Evolutionary conservation across 2,797 vertebrate species (phyloP), one percentile per base, ranked within the genome.

Genomic region (Sebastes itinus): DNA sequence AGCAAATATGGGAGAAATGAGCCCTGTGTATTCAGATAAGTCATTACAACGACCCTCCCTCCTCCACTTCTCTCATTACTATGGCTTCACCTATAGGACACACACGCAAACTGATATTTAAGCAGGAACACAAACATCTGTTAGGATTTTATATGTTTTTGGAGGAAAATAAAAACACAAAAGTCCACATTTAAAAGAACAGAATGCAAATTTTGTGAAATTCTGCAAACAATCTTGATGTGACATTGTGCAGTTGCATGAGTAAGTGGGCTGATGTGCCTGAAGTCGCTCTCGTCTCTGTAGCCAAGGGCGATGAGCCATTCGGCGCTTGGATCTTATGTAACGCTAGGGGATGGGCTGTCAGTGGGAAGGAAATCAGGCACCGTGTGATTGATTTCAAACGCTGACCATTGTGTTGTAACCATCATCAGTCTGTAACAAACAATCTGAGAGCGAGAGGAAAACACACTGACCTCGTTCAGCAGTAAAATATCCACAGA

Each of bases 211-310:
- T 75, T 64, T 72, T 38, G n/a, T 60, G 23, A 66, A 78, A 72
- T 75, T 88, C 65, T 74, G 49, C 70, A 80, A 89, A 86, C 66
- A 78, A 49, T 80, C 42, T 76, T 61, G 61, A 90, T 87, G 83
- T 84, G 85, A 91, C 87, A 88, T 85, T 86, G 88, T 92, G 90
- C 90, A 91, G 92, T 87, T 91, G 91, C 86, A 83, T 93, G 90
- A 93, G 81, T 90, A 93, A 93, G 88, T 86, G 80, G 80, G 84
- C 79, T 87, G 90, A 90, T 90, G 85, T 80, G 86, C 86, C 84
- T 87, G 67, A 85, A 92, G 90, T 87, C 70, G 14, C 80, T 88
- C 89, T 92, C 87, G 25, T 93, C 86, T 93, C 83, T 35, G 88
- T 86, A 84, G 88, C 90, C 85, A 46, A 76, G 74, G 89, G 92